These are phyloP conservation scores for Onychostoma macrolepis DNA, from an alignment of 2,113 vertebrate genomes.

Conservation along the genomic window DNA sequence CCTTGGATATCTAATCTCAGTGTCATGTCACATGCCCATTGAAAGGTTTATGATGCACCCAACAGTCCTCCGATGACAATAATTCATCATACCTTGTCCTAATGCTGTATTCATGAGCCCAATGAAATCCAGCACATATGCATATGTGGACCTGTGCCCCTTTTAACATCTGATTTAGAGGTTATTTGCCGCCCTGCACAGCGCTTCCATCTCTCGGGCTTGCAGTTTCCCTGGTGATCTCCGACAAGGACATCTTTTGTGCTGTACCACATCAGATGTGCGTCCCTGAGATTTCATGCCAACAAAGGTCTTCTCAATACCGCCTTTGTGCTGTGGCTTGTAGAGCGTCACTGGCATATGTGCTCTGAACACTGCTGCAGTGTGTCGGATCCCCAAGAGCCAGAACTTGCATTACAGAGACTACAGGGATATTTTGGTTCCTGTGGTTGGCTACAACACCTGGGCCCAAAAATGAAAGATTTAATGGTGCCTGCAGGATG, in stretches of 20 bases:
- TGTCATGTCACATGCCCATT: background rate
- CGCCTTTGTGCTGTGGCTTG: slow-evolving; percentile 29
- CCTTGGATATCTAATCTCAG: slow-evolving; percentile 13
- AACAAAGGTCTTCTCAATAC: slow-evolving; percentile 11
- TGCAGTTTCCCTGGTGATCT: slow-evolving; percentile 43
- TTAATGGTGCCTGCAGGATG: too few relatives aligned
- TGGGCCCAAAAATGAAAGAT: background rate
- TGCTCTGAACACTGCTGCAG: background rate
- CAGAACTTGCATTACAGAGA: background rate
- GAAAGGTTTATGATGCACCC: slow-evolving; percentile 29
- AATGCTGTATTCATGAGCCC: slow-evolving; percentile 22
- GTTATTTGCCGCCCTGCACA: slow-evolving; percentile 4
- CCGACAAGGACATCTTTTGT: slow-evolving; percentile 50
- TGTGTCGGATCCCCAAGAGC: background rate
- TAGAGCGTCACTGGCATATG: slow-evolving; percentile 16
- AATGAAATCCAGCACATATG: slow-evolving; percentile 20
- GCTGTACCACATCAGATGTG: slow-evolving; percentile 21
- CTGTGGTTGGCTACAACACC: background rate
- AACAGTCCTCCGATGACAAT: slow-evolving; percentile 4
- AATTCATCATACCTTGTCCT: slow-evolving; percentile 30
- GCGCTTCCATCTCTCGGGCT: background rate
- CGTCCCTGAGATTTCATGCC: slow-evolving; percentile 27
- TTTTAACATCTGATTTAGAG: slow-evolving; percentile 31
- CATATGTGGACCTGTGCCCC: background rate
- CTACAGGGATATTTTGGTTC: background rate